These are phyloP conservation scores for Ptiloglossa arizonensis DNA, from an alignment of 1,140 invertebrate genomes.

Conservation along the genomic window DNA sequence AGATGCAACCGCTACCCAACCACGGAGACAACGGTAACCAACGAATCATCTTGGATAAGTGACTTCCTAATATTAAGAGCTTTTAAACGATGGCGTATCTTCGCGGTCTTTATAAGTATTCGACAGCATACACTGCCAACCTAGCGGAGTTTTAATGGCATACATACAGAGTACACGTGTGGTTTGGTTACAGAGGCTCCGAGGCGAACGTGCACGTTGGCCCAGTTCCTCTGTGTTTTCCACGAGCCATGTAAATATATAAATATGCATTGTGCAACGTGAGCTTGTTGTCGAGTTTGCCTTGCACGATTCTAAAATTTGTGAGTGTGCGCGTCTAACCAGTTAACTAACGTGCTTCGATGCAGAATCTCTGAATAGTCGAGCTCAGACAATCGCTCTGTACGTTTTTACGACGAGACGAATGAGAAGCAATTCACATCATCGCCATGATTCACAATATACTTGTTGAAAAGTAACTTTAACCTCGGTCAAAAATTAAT, in stretches of 20 bases:
- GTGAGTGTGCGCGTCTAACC: background rate
- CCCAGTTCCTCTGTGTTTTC: background rate
- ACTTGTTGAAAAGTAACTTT: too few relatives aligned
- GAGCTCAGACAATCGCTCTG: background rate
- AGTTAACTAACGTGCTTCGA: background rate
- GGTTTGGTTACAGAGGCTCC: background rate
- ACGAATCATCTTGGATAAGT: conserved; percentile 4
- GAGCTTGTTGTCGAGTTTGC: conserved; percentile 20
- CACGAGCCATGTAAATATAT: conserved; percentile 9
- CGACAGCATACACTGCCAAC: background rate
- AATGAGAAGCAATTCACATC: too few relatives aligned
- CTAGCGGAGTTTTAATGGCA: conserved; percentile 16
- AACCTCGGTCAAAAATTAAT: too few relatives aligned
- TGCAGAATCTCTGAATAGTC: background rate
- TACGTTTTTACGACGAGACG: background rate
- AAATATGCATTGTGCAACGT: conserved; percentile 19
- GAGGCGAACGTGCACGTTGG: background rate
- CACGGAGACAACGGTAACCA: background rate
- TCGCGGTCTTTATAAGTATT: background rate
- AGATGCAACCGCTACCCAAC: background rate
- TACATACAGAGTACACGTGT: background rate
- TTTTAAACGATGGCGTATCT: background rate
- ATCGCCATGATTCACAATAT: too few relatives aligned
- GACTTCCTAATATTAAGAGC: background rate
- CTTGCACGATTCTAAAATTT: background rate